Conservation (phyloP, 2,797 vertebrate species). For the Poecilia gillii region DNA sequence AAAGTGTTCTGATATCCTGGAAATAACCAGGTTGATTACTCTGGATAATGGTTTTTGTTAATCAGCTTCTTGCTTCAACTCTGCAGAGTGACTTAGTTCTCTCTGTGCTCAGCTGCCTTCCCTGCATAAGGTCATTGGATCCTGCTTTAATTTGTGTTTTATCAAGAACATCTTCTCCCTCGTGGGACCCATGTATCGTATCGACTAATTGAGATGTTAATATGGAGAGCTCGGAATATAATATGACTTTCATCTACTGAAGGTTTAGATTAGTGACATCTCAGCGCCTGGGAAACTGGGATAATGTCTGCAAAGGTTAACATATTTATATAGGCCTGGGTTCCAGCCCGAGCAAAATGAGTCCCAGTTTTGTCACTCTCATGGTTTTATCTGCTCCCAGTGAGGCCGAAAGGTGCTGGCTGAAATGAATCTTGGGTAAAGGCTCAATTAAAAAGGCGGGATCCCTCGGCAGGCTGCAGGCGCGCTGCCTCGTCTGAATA, state of each 20-base stretch:
- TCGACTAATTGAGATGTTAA: constrained; percentile 52
- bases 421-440: constrained; percentile 78
- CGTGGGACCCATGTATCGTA: constrained; percentile 17
- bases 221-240: constrained; percentile 25
- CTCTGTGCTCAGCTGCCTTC: not conserved
- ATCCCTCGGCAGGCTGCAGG: constrained; percentile 65
- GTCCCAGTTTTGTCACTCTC: constrained; percentile 61
- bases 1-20: not conserved
- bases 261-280: constrained; percentile 52
- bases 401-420: constrained; percentile 55
- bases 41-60: not conserved
- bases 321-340: constrained; percentile 51
- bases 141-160: constrained; percentile 25
- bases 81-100: not conserved
- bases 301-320: constrained; percentile 59
- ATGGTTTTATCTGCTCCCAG: constrained; percentile 59
- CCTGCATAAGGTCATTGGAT: constrained; percentile 38
- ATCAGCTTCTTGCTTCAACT: not conserved
- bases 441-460: constrained; percentile 74
- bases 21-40: not conserved
- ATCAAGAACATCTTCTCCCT: constrained; percentile 37
- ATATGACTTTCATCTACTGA: constrained; percentile 45
- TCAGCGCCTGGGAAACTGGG: constrained; percentile 41
- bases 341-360: constrained; percentile 46
- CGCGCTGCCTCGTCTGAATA: constrained; percentile 63